Base-by-base conservation (phyloP, 2,888 invertebrate species). In the Heliconius sara region DNA sequence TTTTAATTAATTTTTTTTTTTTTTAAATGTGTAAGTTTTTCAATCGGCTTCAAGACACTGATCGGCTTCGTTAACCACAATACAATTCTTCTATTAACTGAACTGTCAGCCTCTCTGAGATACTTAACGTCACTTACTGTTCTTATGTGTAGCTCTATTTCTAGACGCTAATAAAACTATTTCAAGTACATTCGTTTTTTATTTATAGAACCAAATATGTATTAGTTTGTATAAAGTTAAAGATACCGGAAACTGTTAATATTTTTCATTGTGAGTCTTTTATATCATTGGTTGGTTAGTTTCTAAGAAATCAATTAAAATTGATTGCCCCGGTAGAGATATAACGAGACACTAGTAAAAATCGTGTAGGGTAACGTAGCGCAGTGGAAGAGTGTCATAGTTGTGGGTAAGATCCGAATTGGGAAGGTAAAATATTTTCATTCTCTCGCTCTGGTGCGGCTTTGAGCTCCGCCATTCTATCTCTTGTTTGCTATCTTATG, bases 81-180 rank as follows among this genome's bases (percentile, higher is more conserved):
- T n/a, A 60, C 39, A 34, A 34, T 60, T 73, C 60, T 34, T 73
- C 73, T 60, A 73, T 73, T 34, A 73, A 60, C 73, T 57, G n/a
- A 60, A 13, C 72, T 57, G 57, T 73, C 72, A 34, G 57, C 13
- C 57, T 73, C n/a, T 30, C 57, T 73, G 39, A 73, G 34, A n/a
- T 73, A 73, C 72, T 73, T 34, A 39, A 60, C 34, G 60, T 57
- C 57, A 30, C 57, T 72, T 57, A 72, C 52, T 57, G 19, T 68
- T 13, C 52, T 52, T 27, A 65, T 27, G 12, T 65, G 65, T 43
- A 43, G 39, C 43, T 27, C 27, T 70, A 47, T 70, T 27, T n/a
- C 9, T 16, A 70, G 70, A 3, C 7, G 25, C 70, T 70, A 70
- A 70, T 70, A 43, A 70, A 70, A 43, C 43, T 16, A 9, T n/a